Evolutionary conservation across 2,888 invertebrate genomes (phyloP).

Genomic region (Aspidapion aeneum): DNA sequence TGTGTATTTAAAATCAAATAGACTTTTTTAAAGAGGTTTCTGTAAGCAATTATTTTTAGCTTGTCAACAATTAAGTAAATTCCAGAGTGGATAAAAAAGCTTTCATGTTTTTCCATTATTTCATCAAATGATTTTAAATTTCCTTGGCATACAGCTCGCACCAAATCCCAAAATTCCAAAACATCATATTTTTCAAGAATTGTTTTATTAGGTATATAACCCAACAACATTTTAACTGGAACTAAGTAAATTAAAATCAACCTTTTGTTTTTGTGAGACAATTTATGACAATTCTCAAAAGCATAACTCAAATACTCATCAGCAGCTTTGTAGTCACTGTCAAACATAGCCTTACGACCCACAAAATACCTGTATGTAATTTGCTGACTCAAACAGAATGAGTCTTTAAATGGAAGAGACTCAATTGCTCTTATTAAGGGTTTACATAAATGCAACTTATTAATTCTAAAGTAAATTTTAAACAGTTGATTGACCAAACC

Average conservation of each 20-base stretch:
- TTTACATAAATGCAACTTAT: constrained; percentile 84
- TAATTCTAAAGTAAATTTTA: constrained; percentile 81
- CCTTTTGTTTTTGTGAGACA: constrained; percentile 81
- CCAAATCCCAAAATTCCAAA: constrained; percentile 85
- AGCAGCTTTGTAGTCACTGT: constrained; percentile 91
- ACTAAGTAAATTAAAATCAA: constrained; percentile 92
- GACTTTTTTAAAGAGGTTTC: constrained; percentile 94
- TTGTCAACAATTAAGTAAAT: constrained; percentile 97
- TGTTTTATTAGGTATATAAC: constrained; percentile 83
- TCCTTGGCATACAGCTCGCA: constrained; percentile 85
- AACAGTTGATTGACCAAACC: constrained; percentile 95
- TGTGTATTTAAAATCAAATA: constrained; percentile 73
- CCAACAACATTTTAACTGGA: constrained; percentile 95
- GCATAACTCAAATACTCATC: constrained; percentile 92
- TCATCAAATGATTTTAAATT: constrained; percentile 80
- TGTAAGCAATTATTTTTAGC: constrained; percentile 89
- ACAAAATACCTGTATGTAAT: constrained; percentile 97
- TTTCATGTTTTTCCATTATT: constrained; percentile 81
- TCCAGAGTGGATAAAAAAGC: constrained; percentile 94
- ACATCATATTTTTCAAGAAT: constrained; percentile 88
- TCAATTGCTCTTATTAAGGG: constrained; percentile 96
- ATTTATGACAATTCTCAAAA: constrained; percentile 83
- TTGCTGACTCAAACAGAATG: constrained; percentile 87
- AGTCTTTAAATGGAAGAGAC: constrained; percentile 83
- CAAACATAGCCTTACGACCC: constrained; percentile 97